phyloP scores from a whole-genome alignment of 2,113 vertebrate species.

The Nestor notabilis region DNA sequence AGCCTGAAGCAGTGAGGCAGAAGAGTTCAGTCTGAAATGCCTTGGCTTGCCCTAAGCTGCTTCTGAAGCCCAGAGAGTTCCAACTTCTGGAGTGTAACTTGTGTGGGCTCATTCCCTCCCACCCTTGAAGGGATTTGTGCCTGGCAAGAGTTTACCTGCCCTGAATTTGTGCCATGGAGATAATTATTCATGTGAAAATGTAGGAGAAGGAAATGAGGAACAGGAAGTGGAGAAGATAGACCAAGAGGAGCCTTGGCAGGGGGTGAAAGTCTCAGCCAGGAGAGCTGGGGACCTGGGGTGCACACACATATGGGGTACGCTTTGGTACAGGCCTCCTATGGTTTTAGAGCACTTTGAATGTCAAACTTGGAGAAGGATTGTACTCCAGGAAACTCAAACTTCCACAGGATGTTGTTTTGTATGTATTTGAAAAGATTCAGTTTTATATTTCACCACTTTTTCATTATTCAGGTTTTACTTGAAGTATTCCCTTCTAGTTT shows the following conservation, averaged over 20 bases:
- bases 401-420: not conserved
- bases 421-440: not conserved
- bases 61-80: not conserved
- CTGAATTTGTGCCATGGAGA: not conserved
- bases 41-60: not conserved
- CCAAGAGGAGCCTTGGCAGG: not conserved
- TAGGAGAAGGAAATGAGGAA: not conserved
- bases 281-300: not conserved
- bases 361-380: not conserved
- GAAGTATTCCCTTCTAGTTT: not conserved
- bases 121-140: not conserved
- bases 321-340: not conserved
- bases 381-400: not conserved
- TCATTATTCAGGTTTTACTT: not conserved
- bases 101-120: not conserved
- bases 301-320: accelerated
- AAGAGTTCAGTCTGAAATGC: not conserved
- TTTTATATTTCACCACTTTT: not conserved
- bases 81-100: not conserved
- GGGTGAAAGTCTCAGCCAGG: accelerated
- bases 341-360: not conserved
- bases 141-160: not conserved
- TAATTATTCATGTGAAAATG: not conserved
- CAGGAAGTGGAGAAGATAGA: not conserved
- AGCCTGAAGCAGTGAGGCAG: not conserved